A percentile compares a stretch with the other conserved stretches of the same genome.
phyloP scores from a whole-genome alignment of 2,113 vertebrate genomes.

The Shinisaurus crocodilurus region DNA sequence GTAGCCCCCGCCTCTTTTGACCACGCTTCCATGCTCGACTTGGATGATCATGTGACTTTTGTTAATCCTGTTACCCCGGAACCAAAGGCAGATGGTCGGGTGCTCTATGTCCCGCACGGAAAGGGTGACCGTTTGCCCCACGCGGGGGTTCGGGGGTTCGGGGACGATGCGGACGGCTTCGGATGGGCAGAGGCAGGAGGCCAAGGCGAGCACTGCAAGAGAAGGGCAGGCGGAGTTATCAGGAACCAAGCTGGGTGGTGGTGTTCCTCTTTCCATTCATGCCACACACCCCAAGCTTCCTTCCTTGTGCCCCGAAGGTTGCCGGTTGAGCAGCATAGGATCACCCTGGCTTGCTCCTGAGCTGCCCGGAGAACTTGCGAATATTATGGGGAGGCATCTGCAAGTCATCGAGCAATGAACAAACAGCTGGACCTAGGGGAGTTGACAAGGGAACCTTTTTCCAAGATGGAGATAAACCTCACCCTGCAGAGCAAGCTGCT shows the following conservation, averaged over 20 bases:
- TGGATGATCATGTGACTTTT: not conserved
- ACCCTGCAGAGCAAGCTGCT: no score
- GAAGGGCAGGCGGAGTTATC: not conserved
- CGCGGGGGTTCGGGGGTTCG: not conserved
- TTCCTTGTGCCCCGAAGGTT: not conserved
- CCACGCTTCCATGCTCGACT: not conserved
- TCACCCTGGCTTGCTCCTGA: no score
- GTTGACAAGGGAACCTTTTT: no score
- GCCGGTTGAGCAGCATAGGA: no score
- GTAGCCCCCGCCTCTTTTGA: not conserved
- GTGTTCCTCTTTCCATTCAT: not conserved
- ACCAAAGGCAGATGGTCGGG: no score
- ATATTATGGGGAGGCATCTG: no score
- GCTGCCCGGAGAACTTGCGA: no score
- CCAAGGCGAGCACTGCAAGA: no score
- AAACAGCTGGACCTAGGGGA: no score
- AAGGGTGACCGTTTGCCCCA: not conserved
- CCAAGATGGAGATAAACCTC: no score
- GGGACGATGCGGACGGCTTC: not conserved
- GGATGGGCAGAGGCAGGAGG: no score
- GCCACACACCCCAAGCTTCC: not conserved
- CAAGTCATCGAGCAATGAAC: no score
- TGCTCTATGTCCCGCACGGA: not conserved
- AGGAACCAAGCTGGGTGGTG: not conserved
- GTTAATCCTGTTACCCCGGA: not conserved